Evolutionary conservation across 2,113 vertebrate species (phyloP), one percentile per base, ranked within the genome.

Genomic region (Dendropsophus ebraccatus): DNA sequence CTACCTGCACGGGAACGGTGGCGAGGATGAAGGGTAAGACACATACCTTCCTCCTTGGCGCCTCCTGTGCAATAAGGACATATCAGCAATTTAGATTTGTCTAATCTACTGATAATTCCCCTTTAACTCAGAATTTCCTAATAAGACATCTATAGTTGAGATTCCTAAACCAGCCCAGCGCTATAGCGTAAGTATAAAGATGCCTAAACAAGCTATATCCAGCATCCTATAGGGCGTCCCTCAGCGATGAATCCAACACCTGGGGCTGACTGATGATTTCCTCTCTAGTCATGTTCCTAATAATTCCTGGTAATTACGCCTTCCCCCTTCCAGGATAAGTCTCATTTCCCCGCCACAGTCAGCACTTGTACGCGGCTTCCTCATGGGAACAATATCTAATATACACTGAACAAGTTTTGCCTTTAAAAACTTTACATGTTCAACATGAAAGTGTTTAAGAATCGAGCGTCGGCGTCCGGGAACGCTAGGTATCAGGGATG

Each of bases 301-400:
- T 82, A 70, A 70, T 82, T 50, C 69, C 45, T 37, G 28, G 23
- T 82, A 82, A 82, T 82, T 70, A 82, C 60, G 60, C 54, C 54
- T 80, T 45, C 35, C 65, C 28, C 37, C 49, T 70, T 35, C 19
- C 49, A 28, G 62, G 52, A 19, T 82, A 80, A 28, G 30, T 82
- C 54, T 82, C 50, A 70, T 70, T 82, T 82, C 60, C 56, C 28
- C 81, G 17, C 60, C 81, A 82, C 49, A 70, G 60, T 82, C 81
- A 82, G 81, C 65, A 72, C 47, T 67, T 70, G 65, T 50, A 13
- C 35, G 28, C 69, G 2, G 21, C 47, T 50, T 32, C 12, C 81
- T 82, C 81, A 30, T 69, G 81, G 62, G 81, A 70, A 28, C 65
- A 60, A 60, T 60, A 41, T 60, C 77, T 80, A 80, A 80, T 62